These are phyloP conservation scores for Campopleginae sp. DNA, from an alignment of 2,888 invertebrate species.

Conservation along the genomic window DNA sequence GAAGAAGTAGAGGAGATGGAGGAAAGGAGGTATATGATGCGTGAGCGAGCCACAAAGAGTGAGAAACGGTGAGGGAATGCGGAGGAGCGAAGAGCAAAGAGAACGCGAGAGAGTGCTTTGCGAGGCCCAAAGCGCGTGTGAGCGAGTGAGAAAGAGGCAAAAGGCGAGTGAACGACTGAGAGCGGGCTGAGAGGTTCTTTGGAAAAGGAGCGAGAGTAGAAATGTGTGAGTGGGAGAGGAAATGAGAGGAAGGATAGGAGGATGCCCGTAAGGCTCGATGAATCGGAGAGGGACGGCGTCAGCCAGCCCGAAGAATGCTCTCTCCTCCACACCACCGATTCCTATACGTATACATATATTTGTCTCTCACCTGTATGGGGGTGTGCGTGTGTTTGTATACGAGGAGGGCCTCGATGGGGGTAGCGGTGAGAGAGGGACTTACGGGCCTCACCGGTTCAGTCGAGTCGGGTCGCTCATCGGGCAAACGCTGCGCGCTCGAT, in stretches of 20 bases:
- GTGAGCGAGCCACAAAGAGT: slow-evolving; percentile 57
- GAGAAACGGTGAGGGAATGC: slow-evolving; percentile 59
- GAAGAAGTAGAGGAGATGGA: slow-evolving; percentile 43
- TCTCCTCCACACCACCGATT: slow-evolving; percentile 63
- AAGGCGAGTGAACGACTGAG: slow-evolving; percentile 25
- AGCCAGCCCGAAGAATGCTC: slow-evolving; percentile 74
- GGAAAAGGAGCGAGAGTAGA: slow-evolving; percentile 45
- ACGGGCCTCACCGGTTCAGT: slow-evolving; percentile 77
- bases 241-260: slow-evolving; percentile 65
- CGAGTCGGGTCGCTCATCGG: slow-evolving; percentile 82
- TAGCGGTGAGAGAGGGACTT: slow-evolving; percentile 67
- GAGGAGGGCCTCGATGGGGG: slow-evolving; percentile 53
- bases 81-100: slow-evolving; percentile 31
- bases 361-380: neutral
- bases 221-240: slow-evolving; percentile 62
- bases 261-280: slow-evolving; percentile 75
- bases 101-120: slow-evolving; percentile 1
- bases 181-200: slow-evolving; percentile 51
- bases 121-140: slow-evolving; percentile 37
- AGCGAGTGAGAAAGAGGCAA: slow-evolving; percentile 30
- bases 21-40: slow-evolving; percentile 58
- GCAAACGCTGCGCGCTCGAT: slow-evolving; percentile 73
- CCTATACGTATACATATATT: slow-evolving; percentile 42
- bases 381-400: slow-evolving; percentile 28
- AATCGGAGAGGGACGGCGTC: slow-evolving; percentile 81